Evolutionary conservation across 2,797 vertebrate species (phyloP), one percentile per base, ranked within the genome.

Genomic region (Gymnoscopelus braueri): DNA sequence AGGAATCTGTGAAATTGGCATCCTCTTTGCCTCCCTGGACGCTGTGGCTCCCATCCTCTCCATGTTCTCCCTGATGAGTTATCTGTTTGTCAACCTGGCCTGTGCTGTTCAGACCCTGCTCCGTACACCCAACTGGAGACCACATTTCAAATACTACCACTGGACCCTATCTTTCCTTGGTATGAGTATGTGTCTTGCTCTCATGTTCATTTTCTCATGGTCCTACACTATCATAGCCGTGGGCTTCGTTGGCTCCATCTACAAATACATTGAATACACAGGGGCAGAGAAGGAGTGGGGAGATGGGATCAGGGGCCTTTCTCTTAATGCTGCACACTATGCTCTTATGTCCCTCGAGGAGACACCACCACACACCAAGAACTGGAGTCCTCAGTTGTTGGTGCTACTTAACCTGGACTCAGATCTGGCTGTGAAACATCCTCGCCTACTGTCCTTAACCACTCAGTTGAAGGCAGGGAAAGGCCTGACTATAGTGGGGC

Each of bases 41-140:
- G 94, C 92, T 0, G 95, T 96, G 72, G 95, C 95, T 15, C 95
- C 95, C 3, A 96, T 96, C 82, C 93, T 96, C 29, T 96, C 95
- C 32, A 96, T 96, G 95, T 96, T 96, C 82, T 96, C 96, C 77
- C 89, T 96, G 72, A 96, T 96, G 95, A 95, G 95, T 85, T 96
- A 96, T 82, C 87, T 96, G 89, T 96, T 96, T 55, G 95, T 96
- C 72, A 96, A 96, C 81, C 80, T 96, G 91, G 95, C 95, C 8
- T 96, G 95, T 13, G 95, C 95, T 0, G 86, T 96, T 26, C 39
- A 44, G 39, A 44, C 39, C 39, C 39, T 44, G 39, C 39, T 44
- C 7, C 39, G 8, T 44, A 44, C 95, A 0, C 95, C 95, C 24
- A 96, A 95, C 84, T 95, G 95, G 95, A 94, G 95, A 39, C 95